Conservation (phyloP, 2,113 vertebrate species). For the Paraplagusia blochii region DNA sequence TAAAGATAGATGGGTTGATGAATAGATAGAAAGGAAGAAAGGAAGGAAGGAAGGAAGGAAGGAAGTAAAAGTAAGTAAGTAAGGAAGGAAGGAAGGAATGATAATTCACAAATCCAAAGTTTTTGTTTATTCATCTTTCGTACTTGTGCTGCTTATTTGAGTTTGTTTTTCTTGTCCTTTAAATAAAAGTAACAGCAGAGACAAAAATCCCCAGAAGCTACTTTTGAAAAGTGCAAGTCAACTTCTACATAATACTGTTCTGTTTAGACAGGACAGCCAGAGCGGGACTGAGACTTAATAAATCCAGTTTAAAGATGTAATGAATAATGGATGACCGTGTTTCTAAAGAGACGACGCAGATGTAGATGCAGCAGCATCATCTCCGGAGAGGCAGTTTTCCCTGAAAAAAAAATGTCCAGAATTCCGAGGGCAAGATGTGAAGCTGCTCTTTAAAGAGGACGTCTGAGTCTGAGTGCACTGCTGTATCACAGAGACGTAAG, state of each 20-base stretch:
- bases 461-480: conserved; percentile 21
- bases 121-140: no score
- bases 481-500: conserved; percentile 12
- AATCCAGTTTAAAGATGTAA: conserved; percentile 16
- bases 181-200: conserved; percentile 18
- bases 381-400: conserved; percentile 12
- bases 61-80: no score
- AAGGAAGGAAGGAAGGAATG: no score
- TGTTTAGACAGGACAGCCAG: conserved; percentile 11
- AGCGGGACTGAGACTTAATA: conserved; percentile 19
- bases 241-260: conserved; percentile 42
- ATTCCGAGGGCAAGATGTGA: conserved; percentile 20
- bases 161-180: not conserved
- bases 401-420: conserved; percentile 11
- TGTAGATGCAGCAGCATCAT: conserved; percentile 28
- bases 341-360: conserved; percentile 11
- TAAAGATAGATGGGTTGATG: no score
- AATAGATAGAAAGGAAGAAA: no score
- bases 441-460: conserved; percentile 1
- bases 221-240: conserved; percentile 29
- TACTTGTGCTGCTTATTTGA: not conserved
- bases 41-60: no score
- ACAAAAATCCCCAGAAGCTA: conserved; percentile 1
- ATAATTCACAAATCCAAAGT: no score
- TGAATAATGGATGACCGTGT: conserved; percentile 33